Percentiles rank a stretch among this genome's conserved stretches.
phyloP scores from a whole-genome alignment of 2,888 invertebrate genomes.

The Tiliacea citrago region DNA sequence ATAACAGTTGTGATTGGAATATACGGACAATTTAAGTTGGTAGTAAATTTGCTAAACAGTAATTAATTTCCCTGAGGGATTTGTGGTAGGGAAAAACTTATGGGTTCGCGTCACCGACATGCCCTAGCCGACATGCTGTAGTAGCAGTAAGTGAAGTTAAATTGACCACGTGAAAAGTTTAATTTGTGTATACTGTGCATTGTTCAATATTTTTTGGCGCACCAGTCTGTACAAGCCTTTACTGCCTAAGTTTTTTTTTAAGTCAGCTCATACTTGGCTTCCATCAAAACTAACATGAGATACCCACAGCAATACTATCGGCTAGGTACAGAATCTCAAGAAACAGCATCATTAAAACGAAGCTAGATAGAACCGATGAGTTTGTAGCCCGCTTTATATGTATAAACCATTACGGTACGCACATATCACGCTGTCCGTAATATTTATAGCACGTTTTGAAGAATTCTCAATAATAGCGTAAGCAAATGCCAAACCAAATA shows the following conservation, averaged over 20 bases:
- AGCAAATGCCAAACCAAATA: conserved; percentile 11
- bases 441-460: conserved; percentile 19
- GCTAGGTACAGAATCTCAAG: neutral
- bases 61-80: too few relatives aligned
- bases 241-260: too few relatives aligned
- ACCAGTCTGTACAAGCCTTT: too few relatives aligned
- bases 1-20: neutral
- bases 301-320: neutral
- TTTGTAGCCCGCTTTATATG: conserved; percentile 26
- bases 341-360: neutral
- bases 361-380: neutral
- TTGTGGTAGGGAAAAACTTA: too few relatives aligned
- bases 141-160: too few relatives aligned
- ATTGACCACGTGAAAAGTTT: too few relatives aligned
- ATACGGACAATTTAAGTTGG: neutral
- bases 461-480: conserved; percentile 9
- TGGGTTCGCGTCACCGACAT: too few relatives aligned
- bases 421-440: conserved; percentile 5
- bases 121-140: too few relatives aligned
- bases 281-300: neutral
- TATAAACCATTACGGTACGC: conserved; percentile 20
- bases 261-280: neutral
- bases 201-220: too few relatives aligned
- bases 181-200: too few relatives aligned
- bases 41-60: too few relatives aligned